Percentiles rank a stretch among this genome's conserved stretches.
These are phyloP conservation scores for Panurus biarmicus DNA, from an alignment of 2,113 vertebrate genomes.

Conservation along the genomic window DNA sequence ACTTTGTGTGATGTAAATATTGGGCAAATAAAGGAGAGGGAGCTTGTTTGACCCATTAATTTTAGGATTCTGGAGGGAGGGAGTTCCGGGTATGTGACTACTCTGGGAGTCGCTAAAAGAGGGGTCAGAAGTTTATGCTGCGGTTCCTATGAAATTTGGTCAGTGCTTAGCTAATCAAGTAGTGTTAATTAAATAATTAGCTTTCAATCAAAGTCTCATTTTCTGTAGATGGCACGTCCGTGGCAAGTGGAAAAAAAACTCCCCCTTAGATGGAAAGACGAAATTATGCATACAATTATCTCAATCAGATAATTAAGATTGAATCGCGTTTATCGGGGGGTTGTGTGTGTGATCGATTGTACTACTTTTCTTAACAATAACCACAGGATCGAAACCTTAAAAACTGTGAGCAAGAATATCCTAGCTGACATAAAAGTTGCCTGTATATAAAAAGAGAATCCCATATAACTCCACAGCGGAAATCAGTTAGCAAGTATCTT, in stretches of 20 bases:
- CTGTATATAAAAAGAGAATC: neutral
- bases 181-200: neutral
- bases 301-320: neutral
- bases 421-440: neutral
- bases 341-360: neutral
- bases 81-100: neutral
- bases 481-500: slow-evolving; percentile 43
- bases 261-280: neutral
- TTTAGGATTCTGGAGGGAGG: neutral
- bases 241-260: neutral
- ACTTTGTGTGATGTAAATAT: neutral
- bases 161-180: neutral
- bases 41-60: neutral
- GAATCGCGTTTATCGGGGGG: neutral
- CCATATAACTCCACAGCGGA: slow-evolving; percentile 25
- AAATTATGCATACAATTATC: neutral
- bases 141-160: neutral
- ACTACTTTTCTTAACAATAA: neutral
- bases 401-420: neutral
- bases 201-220: neutral
- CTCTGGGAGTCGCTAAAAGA: neutral
- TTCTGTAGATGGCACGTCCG: neutral
- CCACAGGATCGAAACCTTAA: neutral
- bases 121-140: neutral
- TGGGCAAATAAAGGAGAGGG: neutral